Evolutionary conservation across 2,797 vertebrate genomes (phyloP).

Genomic region (Lepus townsendii): DNA sequence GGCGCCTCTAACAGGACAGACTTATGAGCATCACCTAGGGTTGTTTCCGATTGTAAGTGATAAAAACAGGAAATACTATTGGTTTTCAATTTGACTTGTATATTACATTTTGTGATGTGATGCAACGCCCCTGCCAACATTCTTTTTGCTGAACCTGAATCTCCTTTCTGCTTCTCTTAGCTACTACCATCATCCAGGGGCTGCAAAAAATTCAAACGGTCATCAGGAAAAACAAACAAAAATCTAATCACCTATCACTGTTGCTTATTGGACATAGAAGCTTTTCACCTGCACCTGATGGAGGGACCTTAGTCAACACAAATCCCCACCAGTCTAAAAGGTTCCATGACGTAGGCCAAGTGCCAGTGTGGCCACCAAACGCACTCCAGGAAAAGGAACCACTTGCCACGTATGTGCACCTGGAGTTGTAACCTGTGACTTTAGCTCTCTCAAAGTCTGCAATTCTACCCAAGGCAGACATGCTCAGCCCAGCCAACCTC

Average conservation of each 20-base stretch:
- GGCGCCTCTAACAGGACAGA: fast-evolving
- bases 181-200: not conserved
- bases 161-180: not conserved
- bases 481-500: not conserved
- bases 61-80: not conserved
- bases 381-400: not conserved
- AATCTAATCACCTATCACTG: not conserved
- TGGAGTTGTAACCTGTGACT: not conserved
- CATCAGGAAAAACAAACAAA: not conserved
- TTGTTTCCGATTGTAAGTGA: not conserved
- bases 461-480: not conserved
- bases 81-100: not conserved
- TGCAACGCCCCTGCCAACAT: not conserved
- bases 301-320: not conserved
- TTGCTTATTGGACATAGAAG: not conserved
- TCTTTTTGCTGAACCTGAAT: not conserved
- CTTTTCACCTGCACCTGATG: not conserved
- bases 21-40: fast-evolving
- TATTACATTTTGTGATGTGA: not conserved
- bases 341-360: not conserved
- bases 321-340: not conserved
- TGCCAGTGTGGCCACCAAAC: not conserved
- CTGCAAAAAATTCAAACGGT: not conserved
- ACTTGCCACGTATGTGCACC: not conserved
- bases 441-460: not conserved